Conservation (phyloP, 1,140 invertebrate genomes). For the Drosophila erecta region DNA sequence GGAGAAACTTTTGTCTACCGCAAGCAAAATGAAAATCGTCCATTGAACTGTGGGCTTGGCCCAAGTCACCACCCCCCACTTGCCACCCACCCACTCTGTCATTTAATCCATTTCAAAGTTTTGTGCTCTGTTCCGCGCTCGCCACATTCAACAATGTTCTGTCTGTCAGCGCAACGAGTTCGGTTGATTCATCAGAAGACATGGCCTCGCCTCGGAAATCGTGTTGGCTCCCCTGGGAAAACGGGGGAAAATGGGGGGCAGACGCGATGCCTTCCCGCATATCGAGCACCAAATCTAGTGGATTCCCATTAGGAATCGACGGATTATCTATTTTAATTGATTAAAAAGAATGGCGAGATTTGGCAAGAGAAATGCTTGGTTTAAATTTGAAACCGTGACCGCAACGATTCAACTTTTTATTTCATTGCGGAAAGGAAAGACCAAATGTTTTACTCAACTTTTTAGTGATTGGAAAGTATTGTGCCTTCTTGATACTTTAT, state of each 20-base stretch:
- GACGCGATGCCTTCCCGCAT: neutral
- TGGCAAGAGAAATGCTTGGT: neutral
- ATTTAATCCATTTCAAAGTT: constrained; percentile 63
- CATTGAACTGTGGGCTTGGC: constrained; percentile 64
- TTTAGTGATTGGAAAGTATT: too few species aligned
- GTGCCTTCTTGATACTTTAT: neutral
- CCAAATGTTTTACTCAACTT: neutral
- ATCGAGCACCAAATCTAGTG: constrained; percentile 28
- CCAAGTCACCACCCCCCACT: neutral
- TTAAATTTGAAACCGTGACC: neutral
- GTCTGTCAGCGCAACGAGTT: constrained; percentile 25
- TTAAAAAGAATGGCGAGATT: constrained; percentile 6
- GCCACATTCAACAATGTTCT: constrained; percentile 40
- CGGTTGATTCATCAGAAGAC: constrained; percentile 28
- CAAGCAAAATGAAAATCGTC: constrained; percentile 62
- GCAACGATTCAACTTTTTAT: neutral
- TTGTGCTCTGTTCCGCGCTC: constrained; percentile 1
- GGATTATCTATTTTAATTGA: constrained; percentile 38
- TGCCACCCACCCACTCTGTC: constrained; percentile 6
- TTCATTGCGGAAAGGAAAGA: neutral
- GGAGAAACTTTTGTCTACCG: constrained; percentile 55
- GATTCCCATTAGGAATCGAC: constrained; percentile 27
- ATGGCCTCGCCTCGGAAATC: constrained; percentile 27
- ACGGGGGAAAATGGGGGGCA: neutral
- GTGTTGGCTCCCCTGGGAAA: constrained; percentile 17